Base-by-base conservation (phyloP, 2,888 invertebrate species). In the Baronia brevicornis region DNA sequence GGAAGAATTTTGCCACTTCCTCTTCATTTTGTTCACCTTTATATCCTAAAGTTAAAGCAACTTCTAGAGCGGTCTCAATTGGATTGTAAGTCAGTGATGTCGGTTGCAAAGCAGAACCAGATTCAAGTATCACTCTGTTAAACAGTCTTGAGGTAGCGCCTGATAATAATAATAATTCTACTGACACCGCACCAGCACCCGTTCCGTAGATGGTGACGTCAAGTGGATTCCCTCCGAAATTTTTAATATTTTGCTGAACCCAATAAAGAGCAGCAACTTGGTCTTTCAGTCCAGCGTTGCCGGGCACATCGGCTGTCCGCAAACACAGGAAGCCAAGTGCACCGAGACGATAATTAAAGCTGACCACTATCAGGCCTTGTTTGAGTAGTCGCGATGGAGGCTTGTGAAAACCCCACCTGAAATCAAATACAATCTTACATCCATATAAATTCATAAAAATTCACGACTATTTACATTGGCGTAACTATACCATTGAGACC, bases 261-360 rank as follows among this genome's bases (percentile, higher is more conserved):
- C 84, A 85, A 43, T 77, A 69, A 1, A 85, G 45, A 0, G 75
- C 79, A 0, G 74, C 69, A 10, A 79, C 56, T 42, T 78, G 78
- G 44, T 85, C 84, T 36, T 82, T 84, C 6, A 84, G 41, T 1
- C 84, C 84, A 1, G 67, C 71, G 33, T 85, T 84, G 1, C 80
- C 84, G 0, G 75, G 63, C 0, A 63, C 66, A 1, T 59, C 65
- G 1, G 49, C 41, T 2, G 56, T 60, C 6, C 61, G 62, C 0
- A 82, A 60, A 33, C 75, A 77, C 1, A 85, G 55, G 48, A 84
- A 86, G 3, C 86, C 86, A 0, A 80, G 50, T 1, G 63, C 56
- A 7, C 84, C 78, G 1, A 84, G 54, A 1, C 84, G 65, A 38
- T 75, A 77, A 46, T 84, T 84, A 21, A 84, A 67, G 1, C 74